Base-by-base conservation (phyloP, 2,888 invertebrate species). In the Caenorhabditis sp. region DNA sequence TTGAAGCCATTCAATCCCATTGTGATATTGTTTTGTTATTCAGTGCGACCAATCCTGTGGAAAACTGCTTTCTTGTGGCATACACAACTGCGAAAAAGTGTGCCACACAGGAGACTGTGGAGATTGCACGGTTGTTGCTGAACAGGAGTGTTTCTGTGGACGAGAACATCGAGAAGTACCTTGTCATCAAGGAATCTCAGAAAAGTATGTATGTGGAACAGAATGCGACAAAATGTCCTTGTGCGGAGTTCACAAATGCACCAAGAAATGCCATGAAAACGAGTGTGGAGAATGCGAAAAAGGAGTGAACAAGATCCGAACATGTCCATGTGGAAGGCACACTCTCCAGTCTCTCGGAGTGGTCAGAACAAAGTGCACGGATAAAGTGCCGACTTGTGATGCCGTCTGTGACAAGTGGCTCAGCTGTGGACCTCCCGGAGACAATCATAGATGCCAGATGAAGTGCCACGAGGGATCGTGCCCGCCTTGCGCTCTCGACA, bases 91-190 rank as follows among this genome's bases (percentile, higher is more conserved):
- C 89, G 87, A 90, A 30, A 91, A 91, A 46, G 91, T 91, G 35
- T 97, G 96, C 89, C 97, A 97, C 89, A 91, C 92, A 13, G 95
- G 93, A 0, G 91, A 92, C 3, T 97, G 97, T 88, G 91, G 91
- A 0, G 90, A 92, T 1, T 98, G 97, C 88, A 89, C 90, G 0
- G 91, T 93, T 78, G 91, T 90, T 30, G 90, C 94, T 9, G 91
- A 92, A 48, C 94, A 94, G 91, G 93, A 90, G 39, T 95, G 95
- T 88, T 92, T 92, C 86, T 95, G 95, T 87, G 92, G 92, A 5
- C 92, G 93, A 86, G 91, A 91, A 35, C 91, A 90, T 9, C 91
- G 93, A 46, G 91, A 92, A 76, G 92, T 93, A 20, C 86, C 90
- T 0, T 95, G 95, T 88, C 92, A 92, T 2, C 89, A 89, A n/a